These are phyloP conservation scores for Microhierax caerulescens DNA, from an alignment of 2,797 vertebrate genomes.

Conservation along the genomic window DNA sequence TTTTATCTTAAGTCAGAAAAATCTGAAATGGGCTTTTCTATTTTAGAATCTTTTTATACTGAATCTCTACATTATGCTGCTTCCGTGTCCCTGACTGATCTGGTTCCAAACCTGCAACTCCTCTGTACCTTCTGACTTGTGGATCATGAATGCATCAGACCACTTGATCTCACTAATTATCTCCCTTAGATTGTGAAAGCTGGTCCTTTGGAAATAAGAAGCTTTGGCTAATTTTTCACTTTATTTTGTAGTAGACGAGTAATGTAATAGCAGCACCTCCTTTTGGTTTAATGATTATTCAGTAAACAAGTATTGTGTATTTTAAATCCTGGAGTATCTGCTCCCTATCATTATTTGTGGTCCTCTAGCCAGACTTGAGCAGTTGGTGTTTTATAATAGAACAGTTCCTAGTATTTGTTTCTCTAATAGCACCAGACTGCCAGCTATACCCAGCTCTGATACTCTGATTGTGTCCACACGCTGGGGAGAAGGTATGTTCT, in stretches of 20 bases:
- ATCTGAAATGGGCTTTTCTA: background rate
- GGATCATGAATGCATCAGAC: rapidly evolving
- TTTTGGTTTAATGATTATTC: background rate
- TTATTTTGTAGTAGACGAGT: background rate
- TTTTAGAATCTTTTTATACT: background rate
- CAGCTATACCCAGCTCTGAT: background rate
- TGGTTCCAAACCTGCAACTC: background rate
- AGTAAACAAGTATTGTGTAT: background rate
- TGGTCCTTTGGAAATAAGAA: background rate
- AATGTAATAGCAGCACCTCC: background rate
- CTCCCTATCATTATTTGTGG: background rate
- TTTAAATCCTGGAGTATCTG: background rate
- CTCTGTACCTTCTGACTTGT: rapidly evolving
- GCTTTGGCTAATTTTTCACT: background rate
- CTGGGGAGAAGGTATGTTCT: background rate
- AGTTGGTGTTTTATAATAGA: background rate
- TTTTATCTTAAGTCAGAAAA: background rate
- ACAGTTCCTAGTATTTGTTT: background rate
- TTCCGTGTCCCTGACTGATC: background rate
- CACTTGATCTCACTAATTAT: background rate
- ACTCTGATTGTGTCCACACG: background rate
- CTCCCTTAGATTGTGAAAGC: background rate
- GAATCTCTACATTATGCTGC: background rate
- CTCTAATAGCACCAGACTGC: background rate
- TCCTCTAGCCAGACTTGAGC: background rate